Base-by-base conservation (phyloP, 1,140 invertebrate genomes). In the Manduca sexta region DNA sequence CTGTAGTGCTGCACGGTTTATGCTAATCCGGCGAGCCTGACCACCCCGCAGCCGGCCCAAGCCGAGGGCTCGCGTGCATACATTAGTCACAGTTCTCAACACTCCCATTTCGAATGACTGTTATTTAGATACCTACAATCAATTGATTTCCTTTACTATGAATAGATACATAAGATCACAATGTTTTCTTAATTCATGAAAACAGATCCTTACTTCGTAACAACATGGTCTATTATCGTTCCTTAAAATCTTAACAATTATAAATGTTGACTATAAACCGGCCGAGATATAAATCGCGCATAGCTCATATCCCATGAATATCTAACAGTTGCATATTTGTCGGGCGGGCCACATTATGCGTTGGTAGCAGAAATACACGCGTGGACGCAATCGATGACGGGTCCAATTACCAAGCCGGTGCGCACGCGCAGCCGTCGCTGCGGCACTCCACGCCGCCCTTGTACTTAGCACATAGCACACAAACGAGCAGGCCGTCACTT, bases 1-100 rank as follows among this genome's bases (percentile, higher is more conserved):
- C 33, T 4, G 13, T 12, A n/a, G 1, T n/a, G 33, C 17, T 31
- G 29, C 60, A 60, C 61, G 61, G 44, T 49, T 54, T 64, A 64
- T 64, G 61, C 56, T 56, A 64, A 64, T 64, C 26, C 31, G 10
- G 11, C 16, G 43, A n/a, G n/a, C 41, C 51, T 60, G 61, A 54
- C 61, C 61, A 60, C 61, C 56, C 50, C 49, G 37, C 26, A n/a
- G n/a, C n/a, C n/a, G n/a, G n/a, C n/a, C n/a, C n/a, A n/a, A n/a
- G n/a, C n/a, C n/a, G 21, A 6, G 7, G 10, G 21, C 29, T 43
- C 21, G 14, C 42, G n/a, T n/a, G n/a, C n/a, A 49, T 55, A 41
- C 37, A 55, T 55, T 55, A 55, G 30, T 45, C 34, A 35, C 38
- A 26, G 18, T n/a, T n/a, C n/a, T 26, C 21, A 26, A 26, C 42